Evolutionary conservation across 1,140 invertebrate genomes (phyloP).

Genomic region (Scaptomyza montana): DNA sequence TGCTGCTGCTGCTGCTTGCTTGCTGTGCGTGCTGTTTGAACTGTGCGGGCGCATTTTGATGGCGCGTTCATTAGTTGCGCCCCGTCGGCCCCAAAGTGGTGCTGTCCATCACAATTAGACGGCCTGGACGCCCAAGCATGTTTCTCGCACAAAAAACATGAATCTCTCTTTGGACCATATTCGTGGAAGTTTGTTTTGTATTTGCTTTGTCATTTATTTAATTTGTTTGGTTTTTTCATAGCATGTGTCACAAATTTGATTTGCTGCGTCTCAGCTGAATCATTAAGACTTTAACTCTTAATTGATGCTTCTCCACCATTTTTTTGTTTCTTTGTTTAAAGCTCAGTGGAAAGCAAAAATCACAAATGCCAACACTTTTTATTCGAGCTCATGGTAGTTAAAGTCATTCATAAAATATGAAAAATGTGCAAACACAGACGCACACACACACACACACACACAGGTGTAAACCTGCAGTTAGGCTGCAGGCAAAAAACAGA

Average conservation of each 20-base stretch:
- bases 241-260: slow-evolving; percentile 23
- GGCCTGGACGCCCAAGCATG: slow-evolving; percentile 16
- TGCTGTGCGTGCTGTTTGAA: slow-evolving; percentile 41
- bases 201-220: slow-evolving; percentile 33
- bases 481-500: slow-evolving; percentile 52
- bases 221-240: slow-evolving; percentile 1
- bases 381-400: slow-evolving; percentile 9
- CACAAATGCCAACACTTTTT: slow-evolving; percentile 24
- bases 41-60: slow-evolving; percentile 53
- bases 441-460: slow-evolving; percentile 36
- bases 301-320: not conserved
- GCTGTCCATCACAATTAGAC: slow-evolving; percentile 76
- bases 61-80: slow-evolving; percentile 74
- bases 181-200: slow-evolving; percentile 10
- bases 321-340: not conserved
- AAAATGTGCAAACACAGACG: slow-evolving; percentile 33
- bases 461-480: slow-evolving; percentile 43
- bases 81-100: slow-evolving; percentile 59
- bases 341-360: slow-evolving; percentile 16
- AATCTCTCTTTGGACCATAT: not conserved
- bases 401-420: slow-evolving; percentile 81
- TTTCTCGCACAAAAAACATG: too few species aligned
- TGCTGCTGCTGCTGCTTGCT: slow-evolving; percentile 5
- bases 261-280: slow-evolving; percentile 10
- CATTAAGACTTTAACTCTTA: slow-evolving; percentile 14